Conservation (phyloP, 2,797 vertebrate genomes). For the Poecilia wingei region DNA sequence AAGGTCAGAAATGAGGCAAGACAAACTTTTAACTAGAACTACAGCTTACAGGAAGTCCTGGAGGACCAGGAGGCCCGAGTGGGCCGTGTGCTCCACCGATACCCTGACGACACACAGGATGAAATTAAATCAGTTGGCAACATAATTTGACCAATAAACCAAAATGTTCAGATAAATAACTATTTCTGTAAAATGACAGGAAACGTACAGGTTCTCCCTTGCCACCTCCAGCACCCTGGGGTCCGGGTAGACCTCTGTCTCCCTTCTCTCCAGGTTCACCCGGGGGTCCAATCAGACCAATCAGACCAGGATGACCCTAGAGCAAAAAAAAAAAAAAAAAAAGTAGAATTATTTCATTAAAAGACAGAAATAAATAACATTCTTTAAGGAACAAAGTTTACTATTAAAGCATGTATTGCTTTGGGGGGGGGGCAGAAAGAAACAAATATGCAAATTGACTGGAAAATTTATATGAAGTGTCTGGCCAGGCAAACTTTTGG, state of each 20-base stretch:
- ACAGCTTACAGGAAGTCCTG: constrained; percentile 93
- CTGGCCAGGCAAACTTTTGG: not conserved
- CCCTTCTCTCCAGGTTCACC: constrained; percentile 88
- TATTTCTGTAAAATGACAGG: not conserved
- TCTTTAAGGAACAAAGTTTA: constrained; percentile 1
- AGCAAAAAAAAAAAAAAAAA: not conserved
- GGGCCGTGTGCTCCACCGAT: constrained; percentile 86
- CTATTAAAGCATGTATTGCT: constrained; percentile 20
- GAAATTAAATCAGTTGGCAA: constrained; percentile 5
- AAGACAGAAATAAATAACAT: constrained; percentile 13
- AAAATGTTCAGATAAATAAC: not conserved
- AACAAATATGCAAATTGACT: constrained; percentile 42
- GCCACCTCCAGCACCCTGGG: constrained; percentile 87
- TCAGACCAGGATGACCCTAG: constrained; percentile 86
- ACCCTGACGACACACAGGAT: constrained; percentile 80
- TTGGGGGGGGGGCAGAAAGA: constrained; percentile 18
- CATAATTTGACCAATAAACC: not conserved
- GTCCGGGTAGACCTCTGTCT: constrained; percentile 93
- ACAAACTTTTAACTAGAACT: not conserved
- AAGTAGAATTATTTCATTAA: constrained; percentile 6
- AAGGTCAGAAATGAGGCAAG: not conserved
- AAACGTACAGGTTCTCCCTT: constrained; percentile 92
- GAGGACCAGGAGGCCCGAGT: constrained; percentile 93
- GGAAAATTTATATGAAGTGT: constrained; percentile 21
- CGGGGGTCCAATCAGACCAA: constrained; percentile 85